Conservation (phyloP, 2,888 invertebrate species). For the Incurvaria masculella region DNA sequence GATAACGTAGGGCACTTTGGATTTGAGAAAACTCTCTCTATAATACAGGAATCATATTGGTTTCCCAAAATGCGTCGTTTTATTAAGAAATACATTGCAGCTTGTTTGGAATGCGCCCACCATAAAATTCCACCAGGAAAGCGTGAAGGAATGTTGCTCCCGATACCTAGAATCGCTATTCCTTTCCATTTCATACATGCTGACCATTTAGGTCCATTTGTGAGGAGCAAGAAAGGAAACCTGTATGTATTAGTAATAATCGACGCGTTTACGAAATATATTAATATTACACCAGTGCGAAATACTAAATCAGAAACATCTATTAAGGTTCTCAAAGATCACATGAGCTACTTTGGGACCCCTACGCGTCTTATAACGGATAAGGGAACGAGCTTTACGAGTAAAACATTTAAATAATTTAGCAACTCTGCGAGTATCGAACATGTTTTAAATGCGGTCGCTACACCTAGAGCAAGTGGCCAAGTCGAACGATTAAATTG, state of each 20-base stretch:
- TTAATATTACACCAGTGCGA: background rate
- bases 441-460: too few relatives aligned
- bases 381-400: too few relatives aligned
- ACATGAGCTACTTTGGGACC: too few relatives aligned
- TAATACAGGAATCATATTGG: slow-evolving; percentile 16
- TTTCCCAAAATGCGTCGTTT: slow-evolving; percentile 18
- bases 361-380: too few relatives aligned
- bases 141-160: slow-evolving; percentile 8
- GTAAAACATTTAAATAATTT: too few relatives aligned
- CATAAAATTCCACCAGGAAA: slow-evolving; percentile 15
- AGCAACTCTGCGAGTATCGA: too few relatives aligned
- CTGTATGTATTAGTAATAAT: slow-evolving; percentile 14
- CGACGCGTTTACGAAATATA: slow-evolving; percentile 13
- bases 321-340: too few relatives aligned
- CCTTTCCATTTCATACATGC: slow-evolving; percentile 9
- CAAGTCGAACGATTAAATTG: too few relatives aligned
- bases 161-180: slow-evolving; percentile 8
- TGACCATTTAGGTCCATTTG: slow-evolving; percentile 14
- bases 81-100: slow-evolving; percentile 15
- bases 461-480: too few relatives aligned
- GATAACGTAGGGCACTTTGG: slow-evolving; percentile 19
- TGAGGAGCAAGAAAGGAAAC: slow-evolving; percentile 12
- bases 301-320: slow-evolving; percentile 1
- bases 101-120: slow-evolving; percentile 15
- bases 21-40: slow-evolving; percentile 17